phyloP scores from a whole-genome alignment of 2,113 vertebrate genomes.

The Emydura subglobosa region DNA sequence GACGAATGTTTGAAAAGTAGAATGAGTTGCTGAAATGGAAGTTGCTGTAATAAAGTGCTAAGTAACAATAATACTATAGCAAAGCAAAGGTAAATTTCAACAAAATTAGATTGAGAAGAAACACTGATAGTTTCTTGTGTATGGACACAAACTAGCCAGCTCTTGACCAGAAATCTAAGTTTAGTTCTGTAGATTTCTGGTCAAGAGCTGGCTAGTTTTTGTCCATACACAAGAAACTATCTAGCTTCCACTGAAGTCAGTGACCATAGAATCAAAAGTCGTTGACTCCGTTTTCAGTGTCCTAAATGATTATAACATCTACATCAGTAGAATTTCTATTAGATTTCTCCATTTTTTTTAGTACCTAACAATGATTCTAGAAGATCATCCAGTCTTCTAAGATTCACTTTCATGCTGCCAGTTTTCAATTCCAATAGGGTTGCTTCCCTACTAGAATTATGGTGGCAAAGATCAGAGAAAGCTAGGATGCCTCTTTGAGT shows the following conservation, averaged over 20 bases:
- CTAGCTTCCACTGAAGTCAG: not conserved
- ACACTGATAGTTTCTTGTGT: not conserved
- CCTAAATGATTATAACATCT: not conserved
- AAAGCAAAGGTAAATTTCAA: not conserved
- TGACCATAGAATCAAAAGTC: not conserved
- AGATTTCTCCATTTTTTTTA: not conserved
- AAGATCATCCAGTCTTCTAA: not conserved
- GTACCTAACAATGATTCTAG: not conserved
- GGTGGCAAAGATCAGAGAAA: not conserved
- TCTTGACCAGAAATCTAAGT: too few relatives aligned
- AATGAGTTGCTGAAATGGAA: not conserved
- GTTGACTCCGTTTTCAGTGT: not conserved
- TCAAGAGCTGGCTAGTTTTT: not conserved
- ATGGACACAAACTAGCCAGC: too few relatives aligned
- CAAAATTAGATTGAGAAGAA: not conserved
- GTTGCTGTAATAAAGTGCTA: not conserved
- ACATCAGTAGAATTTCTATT: accelerated
- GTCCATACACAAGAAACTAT: too few relatives aligned
- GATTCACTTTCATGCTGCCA: not conserved
- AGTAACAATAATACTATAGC: not conserved
- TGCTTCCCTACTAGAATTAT: not conserved
- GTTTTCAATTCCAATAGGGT: not conserved
- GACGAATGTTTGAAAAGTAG: too few relatives aligned
- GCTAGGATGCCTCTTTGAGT: not conserved
- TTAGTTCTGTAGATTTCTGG: not conserved